Percentiles rank a stretch among this genome's conserved stretches.
phyloP scores from a whole-genome alignment of 1,140 invertebrate species.

The Drosophila sucinea region DNA sequence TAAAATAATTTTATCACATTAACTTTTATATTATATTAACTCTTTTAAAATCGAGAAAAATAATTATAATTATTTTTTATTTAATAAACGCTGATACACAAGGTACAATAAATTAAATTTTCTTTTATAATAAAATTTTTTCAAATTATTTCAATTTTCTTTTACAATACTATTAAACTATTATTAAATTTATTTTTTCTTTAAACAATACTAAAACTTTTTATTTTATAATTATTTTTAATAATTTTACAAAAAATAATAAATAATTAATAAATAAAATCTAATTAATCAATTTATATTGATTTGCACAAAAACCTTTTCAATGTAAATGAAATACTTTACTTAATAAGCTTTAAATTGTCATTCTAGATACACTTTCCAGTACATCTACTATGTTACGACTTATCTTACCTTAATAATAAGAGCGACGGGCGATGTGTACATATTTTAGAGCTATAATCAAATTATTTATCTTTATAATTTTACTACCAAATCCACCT shows the following conservation, averaged over 20 bases:
- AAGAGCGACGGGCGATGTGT: constrained; percentile 55
- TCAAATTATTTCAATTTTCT: constrained; percentile 71
- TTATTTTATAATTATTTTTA: constrained; percentile 76
- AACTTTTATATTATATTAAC: constrained; percentile 85
- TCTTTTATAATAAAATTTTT: constrained; percentile 83
- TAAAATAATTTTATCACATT: constrained; percentile 85
- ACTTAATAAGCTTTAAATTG: constrained; percentile 84
- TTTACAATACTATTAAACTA: constrained; percentile 83
- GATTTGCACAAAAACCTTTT: constrained; percentile 12
- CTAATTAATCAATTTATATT: constrained; percentile 20
- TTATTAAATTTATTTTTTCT: constrained; percentile 76
- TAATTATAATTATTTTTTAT: constrained; percentile 82
- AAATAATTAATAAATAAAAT: constrained; percentile 83
- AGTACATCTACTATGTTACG: constrained; percentile 89
- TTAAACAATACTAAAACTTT: constrained; percentile 83
- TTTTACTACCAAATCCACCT: constrained; percentile 46
- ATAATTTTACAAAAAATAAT: constrained; percentile 84
- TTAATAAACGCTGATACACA: constrained; percentile 87
- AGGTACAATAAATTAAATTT: constrained; percentile 86
- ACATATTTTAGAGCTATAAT: constrained; percentile 85
- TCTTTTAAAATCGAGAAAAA: constrained; percentile 87
- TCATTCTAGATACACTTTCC: constrained; percentile 87
- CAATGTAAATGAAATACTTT: constrained; percentile 78
- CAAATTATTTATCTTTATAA: constrained; percentile 79
- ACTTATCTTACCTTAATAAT: constrained; percentile 84